A percentile compares a stretch with the other conserved stretches of the same genome.
Evolutionary conservation across 2,797 vertebrate genomes (phyloP).

Genomic region (Hipposideros larvatus): DNA sequence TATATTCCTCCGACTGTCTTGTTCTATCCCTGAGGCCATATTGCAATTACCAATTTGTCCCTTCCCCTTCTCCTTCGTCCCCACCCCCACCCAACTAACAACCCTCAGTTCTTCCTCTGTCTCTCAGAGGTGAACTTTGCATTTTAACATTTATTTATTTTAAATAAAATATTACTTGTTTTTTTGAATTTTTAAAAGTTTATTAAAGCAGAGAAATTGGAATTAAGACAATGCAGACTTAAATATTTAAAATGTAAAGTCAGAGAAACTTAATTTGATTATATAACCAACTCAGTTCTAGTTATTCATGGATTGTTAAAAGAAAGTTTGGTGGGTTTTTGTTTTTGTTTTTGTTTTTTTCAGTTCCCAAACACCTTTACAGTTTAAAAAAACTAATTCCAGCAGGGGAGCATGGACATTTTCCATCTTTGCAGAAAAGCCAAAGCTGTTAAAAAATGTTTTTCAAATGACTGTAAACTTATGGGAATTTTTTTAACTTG

Average conservation of each 20-base stretch:
- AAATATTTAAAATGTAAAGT: slow-evolving; percentile 44
- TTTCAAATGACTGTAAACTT: slow-evolving; percentile 19
- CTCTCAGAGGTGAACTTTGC: not conserved
- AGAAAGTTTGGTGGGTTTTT: not conserved
- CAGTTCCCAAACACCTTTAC: slow-evolving; percentile 40
- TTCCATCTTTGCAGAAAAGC: slow-evolving; percentile 14
- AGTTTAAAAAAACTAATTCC: not conserved
- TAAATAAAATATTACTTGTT: slow-evolving; percentile 35
- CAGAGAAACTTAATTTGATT: slow-evolving; percentile 32
- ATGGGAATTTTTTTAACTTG: slow-evolving; percentile 33
- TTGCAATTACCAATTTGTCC: no score
- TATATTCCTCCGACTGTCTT: no score
- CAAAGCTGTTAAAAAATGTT: not conserved
- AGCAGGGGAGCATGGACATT: not conserved
- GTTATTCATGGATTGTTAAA: not conserved
- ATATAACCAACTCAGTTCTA: not conserved
- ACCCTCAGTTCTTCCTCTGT: no score
- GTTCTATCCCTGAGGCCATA: no score
- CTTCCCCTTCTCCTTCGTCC: no score
- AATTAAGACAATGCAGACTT: slow-evolving; percentile 7
- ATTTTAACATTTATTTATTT: slow-evolving; percentile 35
- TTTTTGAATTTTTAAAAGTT: slow-evolving; percentile 40
- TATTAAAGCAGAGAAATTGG: slow-evolving; percentile 36
- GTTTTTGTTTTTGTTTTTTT: not conserved
- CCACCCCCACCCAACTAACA: no score